Evolutionary conservation across 2,888 invertebrate species (phyloP), one percentile per base, ranked within the genome.

Genomic region (Digitonthophagus gazella): DNA sequence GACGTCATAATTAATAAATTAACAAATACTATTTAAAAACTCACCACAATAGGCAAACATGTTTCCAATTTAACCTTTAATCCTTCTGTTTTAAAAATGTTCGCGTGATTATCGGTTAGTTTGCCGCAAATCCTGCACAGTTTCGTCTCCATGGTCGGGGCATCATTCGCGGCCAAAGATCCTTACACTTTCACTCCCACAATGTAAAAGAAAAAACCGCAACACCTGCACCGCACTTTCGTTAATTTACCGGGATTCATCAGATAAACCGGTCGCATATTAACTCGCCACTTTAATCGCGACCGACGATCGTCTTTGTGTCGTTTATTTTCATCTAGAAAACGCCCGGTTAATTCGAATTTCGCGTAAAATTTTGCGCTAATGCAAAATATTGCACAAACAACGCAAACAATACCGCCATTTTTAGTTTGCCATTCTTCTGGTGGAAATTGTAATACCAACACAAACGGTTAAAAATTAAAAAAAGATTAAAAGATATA

Each of bases 41-140:
- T 80, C 77, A 83, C 83, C 71, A 81, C 75, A 69, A 83, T 80
- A 44, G 83, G 83, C 68, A 83, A 76, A 75, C 83, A 83, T 74
- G 83, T 82, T 77, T 83, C 83, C 68, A 83, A 81, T 74, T 82
- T 83, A 72, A 79, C 76, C 72, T 79, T 80, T 58, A 83, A 75
- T 44, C 82, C 82, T 73, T 81, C 81, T 15, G 79, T 81, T 73
- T 79, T 79, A 74, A 83, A 83, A 69, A 83, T 82, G 73, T 82
- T 75, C 69, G 79, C 72, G 71, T 79, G 80, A 57, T 73, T 69
- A 67, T 73, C 72, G 67, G 80, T 79, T 68, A 78, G 74, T 70
- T 79, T 81, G 67, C 81, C 81, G 74, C 83, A 83, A 74, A 80
- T 79, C 73, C 82, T 77, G 73, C 83, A 83, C 70, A 82, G 74